These are phyloP conservation scores for Falco peregrinus DNA, from an alignment of 2,797 vertebrate genomes.

Conservation along the genomic window DNA sequence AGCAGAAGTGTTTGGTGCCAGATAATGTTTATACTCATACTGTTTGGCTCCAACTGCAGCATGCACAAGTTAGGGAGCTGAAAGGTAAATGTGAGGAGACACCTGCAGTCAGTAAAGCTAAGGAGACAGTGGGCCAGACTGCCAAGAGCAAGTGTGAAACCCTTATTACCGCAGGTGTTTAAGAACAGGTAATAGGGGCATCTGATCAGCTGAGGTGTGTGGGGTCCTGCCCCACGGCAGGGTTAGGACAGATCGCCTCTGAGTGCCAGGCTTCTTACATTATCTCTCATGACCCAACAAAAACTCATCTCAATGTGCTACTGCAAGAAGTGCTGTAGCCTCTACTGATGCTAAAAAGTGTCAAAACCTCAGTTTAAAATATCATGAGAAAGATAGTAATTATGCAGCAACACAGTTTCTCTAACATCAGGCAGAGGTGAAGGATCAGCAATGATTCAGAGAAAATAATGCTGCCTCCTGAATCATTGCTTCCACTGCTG, in stretches of 20 bases:
- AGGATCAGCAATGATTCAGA: conserved; percentile 37
- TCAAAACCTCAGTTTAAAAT: conserved; percentile 11
- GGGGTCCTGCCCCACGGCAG: not conserved
- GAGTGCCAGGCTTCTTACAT: not conserved
- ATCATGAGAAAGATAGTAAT: conserved; percentile 8
- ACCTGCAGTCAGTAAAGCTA: not conserved
- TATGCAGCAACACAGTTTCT: not conserved
- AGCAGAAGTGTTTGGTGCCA: not conserved
- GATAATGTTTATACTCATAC: not conserved
- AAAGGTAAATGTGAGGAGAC: not conserved
- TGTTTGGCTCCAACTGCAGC: not conserved
- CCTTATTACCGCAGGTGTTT: not conserved
- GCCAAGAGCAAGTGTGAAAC: not conserved
- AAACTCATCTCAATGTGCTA: not conserved
- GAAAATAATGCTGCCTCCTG: conserved; percentile 4
- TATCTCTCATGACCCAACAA: not conserved
- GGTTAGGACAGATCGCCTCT: not conserved
- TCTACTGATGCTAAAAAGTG: not conserved
- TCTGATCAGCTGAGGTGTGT: not conserved
- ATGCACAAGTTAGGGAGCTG: not conserved
- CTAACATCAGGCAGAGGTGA: not conserved
- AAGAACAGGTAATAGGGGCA: not conserved
- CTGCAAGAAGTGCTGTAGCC: not conserved
- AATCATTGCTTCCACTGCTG: conserved; percentile 33
- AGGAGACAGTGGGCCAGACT: not conserved